phyloP scores from a whole-genome alignment of 2,113 vertebrate species.

The Spilogale gracilis region DNA sequence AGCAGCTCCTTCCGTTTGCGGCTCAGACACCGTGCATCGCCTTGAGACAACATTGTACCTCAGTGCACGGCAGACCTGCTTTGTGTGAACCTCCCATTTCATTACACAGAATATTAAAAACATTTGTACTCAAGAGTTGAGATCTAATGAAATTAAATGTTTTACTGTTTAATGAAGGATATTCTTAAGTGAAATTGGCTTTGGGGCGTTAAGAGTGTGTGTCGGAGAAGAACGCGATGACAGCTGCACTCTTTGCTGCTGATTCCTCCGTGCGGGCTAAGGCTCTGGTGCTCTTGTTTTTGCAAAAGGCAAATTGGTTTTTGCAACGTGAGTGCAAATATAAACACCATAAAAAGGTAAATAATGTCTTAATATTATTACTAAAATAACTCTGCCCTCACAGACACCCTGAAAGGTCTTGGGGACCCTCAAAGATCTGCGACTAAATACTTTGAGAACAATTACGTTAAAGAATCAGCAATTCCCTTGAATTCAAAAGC shows the following conservation, averaged over 20 bases:
- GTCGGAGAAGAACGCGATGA: background rate
- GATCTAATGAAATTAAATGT: background rate
- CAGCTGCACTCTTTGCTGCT: rapidly evolving
- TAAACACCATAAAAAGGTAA: background rate
- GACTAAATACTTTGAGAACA: background rate
- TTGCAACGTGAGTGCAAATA: background rate
- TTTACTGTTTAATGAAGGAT: background rate
- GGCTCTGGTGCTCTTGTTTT: background rate
- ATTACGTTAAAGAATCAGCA: background rate
- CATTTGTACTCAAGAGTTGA: background rate
- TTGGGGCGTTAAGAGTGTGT: background rate
- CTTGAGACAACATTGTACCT: background rate
- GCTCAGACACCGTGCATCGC: background rate
- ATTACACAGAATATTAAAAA: background rate
- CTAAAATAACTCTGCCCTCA: background rate
- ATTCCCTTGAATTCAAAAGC: background rate
- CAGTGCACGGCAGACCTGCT: background rate
- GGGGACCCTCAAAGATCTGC: background rate
- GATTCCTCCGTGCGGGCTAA: background rate
- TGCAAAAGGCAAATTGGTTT: background rate
- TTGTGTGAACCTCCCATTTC: background rate
- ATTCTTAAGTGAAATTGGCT: background rate
- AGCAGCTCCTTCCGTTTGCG: background rate
- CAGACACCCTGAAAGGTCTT: background rate
- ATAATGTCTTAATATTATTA: background rate